Evolutionary conservation across 2,888 invertebrate genomes (phyloP).

Genomic region (Idaea aversata): DNA sequence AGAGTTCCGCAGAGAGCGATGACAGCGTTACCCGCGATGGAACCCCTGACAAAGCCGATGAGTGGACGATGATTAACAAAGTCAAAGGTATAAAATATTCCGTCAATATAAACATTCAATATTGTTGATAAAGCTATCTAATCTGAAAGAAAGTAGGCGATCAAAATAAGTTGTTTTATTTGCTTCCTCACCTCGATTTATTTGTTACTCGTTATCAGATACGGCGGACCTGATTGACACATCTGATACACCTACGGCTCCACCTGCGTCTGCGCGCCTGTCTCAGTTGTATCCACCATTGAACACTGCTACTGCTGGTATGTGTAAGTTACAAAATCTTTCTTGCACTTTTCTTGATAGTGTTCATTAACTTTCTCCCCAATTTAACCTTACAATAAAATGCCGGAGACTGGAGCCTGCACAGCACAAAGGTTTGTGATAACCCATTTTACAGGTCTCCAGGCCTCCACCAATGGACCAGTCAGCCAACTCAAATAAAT

Average conservation of each 20-base stretch:
- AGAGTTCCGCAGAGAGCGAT: not conserved
- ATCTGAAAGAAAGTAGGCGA: not conserved
- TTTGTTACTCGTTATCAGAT: not conserved
- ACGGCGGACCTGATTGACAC: constrained; percentile 4
- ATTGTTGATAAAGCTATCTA: not conserved
- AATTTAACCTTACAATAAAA: too few species aligned
- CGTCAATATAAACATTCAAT: not conserved
- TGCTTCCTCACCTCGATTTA: not conserved
- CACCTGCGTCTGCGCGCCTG: constrained; percentile 35
- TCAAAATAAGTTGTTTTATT: constrained; percentile 2
- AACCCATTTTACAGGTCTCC: too few species aligned
- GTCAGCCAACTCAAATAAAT: too few species aligned
- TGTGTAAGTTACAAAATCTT: constrained; percentile 13
- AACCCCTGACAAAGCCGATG: constrained; percentile 57
- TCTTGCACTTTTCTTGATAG: constrained; percentile 11
- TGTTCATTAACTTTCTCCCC: not conserved
- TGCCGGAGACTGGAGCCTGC: too few species aligned
- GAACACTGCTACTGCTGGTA: constrained; percentile 63
- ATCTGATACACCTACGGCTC: constrained; percentile 30
- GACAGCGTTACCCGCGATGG: constrained; percentile 36
- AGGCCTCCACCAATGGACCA: too few species aligned
- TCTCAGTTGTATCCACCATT: constrained; percentile 60
- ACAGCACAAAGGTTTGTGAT: too few species aligned
- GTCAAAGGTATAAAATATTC: constrained; percentile 53
- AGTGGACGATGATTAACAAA: constrained; percentile 65